These are phyloP conservation scores for Montipora foliosa DNA, from an alignment of 64 coral and sea anemone species.

Conservation along the genomic window DNA sequence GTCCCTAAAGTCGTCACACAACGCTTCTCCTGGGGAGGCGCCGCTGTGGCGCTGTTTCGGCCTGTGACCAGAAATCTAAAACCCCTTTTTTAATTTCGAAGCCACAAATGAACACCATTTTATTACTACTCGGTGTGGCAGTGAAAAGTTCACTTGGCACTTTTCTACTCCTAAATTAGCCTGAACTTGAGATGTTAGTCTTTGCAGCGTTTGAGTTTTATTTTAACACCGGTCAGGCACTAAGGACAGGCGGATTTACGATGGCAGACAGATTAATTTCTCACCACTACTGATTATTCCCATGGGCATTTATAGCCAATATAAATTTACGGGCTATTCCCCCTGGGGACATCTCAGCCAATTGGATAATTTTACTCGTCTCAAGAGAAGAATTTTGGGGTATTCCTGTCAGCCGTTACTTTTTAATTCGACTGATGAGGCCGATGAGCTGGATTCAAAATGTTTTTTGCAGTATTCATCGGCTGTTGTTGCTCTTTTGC, in stretches of 20 bases:
- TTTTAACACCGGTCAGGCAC: not conserved
- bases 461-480: conserved; percentile 37
- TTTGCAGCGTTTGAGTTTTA: not conserved
- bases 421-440: conserved; percentile 28
- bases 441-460: conserved; percentile 22
- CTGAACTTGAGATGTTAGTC: not conserved
- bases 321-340: not conserved
- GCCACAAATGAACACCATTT: not conserved
- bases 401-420: conserved; percentile 29
- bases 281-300: not conserved
- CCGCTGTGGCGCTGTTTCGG: too few relatives aligned
- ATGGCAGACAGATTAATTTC: not conserved
- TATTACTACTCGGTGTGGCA: conserved; percentile 1
- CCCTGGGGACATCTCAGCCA: not conserved
- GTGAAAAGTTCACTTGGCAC: not conserved
- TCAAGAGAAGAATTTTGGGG: not conserved
- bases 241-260: not conserved
- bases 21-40: too few relatives aligned
- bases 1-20: too few relatives aligned
- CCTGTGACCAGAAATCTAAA: too few relatives aligned
- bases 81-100: too few relatives aligned
- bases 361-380: not conserved
- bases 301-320: not conserved
- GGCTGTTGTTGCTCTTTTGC: conserved; percentile 58
- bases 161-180: not conserved